Evolutionary conservation across 2,888 invertebrate genomes (phyloP).

Genomic region (Drosophila conformis): DNA sequence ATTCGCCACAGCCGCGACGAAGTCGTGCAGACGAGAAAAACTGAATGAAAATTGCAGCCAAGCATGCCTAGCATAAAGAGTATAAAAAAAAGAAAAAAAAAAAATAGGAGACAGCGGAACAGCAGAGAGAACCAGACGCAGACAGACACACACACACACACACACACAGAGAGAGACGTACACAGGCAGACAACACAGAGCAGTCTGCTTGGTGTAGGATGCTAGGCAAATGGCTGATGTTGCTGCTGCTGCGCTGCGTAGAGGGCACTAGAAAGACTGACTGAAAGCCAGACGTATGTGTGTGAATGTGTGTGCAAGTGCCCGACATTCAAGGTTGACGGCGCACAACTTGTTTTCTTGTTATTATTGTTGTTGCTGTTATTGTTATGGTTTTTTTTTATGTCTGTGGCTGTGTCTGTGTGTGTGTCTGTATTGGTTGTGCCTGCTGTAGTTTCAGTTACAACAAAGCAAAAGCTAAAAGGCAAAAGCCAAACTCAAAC

Average conservation of each 20-base stretch:
- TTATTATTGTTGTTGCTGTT: conserved; percentile 51
- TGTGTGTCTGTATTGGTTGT: background rate
- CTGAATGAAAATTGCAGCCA: conserved; percentile 62
- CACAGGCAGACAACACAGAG: conserved; percentile 19
- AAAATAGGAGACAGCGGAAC: conserved; percentile 28
- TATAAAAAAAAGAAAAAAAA: conserved; percentile 8
- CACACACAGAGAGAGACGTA: conserved; percentile 11
- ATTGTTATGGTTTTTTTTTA: conserved; percentile 33
- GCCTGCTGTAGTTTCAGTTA: conserved; percentile 44
- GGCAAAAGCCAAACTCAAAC: conserved; percentile 38
- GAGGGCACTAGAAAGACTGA: conserved; percentile 35
- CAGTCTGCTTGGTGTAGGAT: conserved; percentile 33
- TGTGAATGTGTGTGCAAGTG: conserved; percentile 48
- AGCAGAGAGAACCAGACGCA: conserved; percentile 15
- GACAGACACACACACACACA: conserved; percentile 22
- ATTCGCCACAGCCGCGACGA: conserved; percentile 19
- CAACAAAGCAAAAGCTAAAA: conserved; percentile 45
- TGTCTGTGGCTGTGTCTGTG: conserved; percentile 14
- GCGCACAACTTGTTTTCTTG: conserved; percentile 65
- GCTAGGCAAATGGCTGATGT: conserved; percentile 58
- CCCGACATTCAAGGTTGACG: conserved; percentile 78
- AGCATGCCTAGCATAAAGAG: conserved; percentile 42
- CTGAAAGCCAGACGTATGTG: conserved; percentile 16
- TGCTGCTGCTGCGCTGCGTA: conserved; percentile 39
- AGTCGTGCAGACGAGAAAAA: conserved; percentile 42